These are phyloP conservation scores for Catharus ustulatus DNA, from an alignment of 2,797 vertebrate genomes.

Conservation along the genomic window DNA sequence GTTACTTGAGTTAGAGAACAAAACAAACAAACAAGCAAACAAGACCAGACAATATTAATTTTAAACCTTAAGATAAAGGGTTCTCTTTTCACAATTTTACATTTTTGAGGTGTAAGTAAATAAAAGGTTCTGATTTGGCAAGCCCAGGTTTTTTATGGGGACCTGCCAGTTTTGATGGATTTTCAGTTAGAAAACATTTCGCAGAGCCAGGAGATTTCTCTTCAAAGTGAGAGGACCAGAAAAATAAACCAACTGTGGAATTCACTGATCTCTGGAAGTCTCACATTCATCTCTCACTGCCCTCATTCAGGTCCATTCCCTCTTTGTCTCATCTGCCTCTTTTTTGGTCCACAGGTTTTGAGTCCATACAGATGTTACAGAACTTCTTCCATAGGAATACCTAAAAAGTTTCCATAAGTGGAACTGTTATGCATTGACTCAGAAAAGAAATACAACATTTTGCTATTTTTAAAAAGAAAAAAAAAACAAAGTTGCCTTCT, in stretches of 20 bases:
- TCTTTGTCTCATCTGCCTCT: not conserved
- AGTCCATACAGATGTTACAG: not conserved
- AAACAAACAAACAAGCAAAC: not conserved
- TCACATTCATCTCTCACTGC: not conserved
- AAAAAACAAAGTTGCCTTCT: not conserved
- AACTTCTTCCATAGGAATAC: not conserved
- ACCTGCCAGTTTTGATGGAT: not conserved
- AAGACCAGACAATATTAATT: not conserved
- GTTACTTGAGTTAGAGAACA: not conserved
- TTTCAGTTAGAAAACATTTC: not conserved
- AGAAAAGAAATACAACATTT: not conserved
- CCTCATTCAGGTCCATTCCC: not conserved
- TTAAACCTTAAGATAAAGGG: not conserved
- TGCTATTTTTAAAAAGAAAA: not conserved
- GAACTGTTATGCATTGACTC: not conserved
- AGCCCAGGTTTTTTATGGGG: not conserved
- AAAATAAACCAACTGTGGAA: not conserved
- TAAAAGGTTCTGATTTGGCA: not conserved
- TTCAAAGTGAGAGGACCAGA: not conserved
- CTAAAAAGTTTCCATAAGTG: not conserved
- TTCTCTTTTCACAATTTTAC: not conserved
- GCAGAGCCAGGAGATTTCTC: not conserved
- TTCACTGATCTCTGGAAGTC: not conserved
- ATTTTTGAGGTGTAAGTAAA: not conserved
- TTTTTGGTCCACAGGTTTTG: not conserved